These are phyloP conservation scores for Augochlorella aurata DNA, from an alignment of 2,888 invertebrate genomes.

Conservation along the genomic window DNA sequence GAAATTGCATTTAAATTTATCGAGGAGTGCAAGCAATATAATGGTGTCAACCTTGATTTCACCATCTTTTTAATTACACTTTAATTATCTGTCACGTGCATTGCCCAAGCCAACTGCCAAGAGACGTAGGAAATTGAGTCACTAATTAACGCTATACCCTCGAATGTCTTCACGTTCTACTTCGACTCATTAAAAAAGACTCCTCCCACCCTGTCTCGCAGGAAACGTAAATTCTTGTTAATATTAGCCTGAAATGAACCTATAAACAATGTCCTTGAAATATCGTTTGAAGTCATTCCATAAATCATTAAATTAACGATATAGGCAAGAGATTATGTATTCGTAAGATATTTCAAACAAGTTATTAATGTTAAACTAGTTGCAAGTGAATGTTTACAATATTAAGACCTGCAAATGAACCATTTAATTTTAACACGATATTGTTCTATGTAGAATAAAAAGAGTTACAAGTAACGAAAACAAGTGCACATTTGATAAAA, in stretches of 20 bases:
- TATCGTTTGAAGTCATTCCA: no score
- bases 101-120: neutral
- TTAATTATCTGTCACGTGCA: constrained; percentile 8
- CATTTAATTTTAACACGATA: no score
- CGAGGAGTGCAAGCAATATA: neutral
- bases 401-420: no score
- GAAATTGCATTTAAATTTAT: neutral
- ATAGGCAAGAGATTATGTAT: no score
- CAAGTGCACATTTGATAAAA: no score
- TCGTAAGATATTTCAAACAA: no score
- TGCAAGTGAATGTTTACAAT: no score
- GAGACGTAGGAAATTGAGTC: neutral
- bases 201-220: neutral
- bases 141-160: neutral
- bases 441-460: no score
- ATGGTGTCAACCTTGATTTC: neutral
- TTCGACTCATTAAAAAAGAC: neutral
- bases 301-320: no score
- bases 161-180: neutral
- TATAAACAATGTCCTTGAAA: no score
- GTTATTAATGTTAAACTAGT: no score
- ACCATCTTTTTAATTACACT: neutral
- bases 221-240: neutral
- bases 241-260: neutral
- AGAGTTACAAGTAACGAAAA: no score